Evolutionary conservation across 2,797 vertebrate genomes (phyloP), one percentile per base, ranked within the genome.

Genomic region (Bradypodion ventrale): DNA sequence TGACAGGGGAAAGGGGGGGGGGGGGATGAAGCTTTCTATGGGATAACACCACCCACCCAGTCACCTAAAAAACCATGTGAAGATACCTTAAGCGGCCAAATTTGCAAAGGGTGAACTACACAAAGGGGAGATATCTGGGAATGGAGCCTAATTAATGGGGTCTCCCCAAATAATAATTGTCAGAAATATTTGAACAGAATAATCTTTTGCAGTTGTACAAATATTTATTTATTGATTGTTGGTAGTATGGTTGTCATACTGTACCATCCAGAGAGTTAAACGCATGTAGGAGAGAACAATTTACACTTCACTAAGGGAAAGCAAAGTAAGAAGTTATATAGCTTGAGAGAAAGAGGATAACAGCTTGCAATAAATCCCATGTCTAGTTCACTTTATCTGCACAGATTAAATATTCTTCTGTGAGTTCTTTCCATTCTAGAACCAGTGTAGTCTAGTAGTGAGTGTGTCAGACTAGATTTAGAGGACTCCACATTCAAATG

Each of bases 1-100:
- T 73, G 76, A 62, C n/a, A n/a, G n/a, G n/a, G n/a, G n/a, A n/a
- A n/a, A n/a, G n/a, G n/a, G n/a, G n/a, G 19, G 13, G 19, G 13
- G 29, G 63, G 52, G 75, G 62, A 40, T 85, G 32, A 63, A 76
- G 40, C 9, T 46, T 37, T 74, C n/a, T 59, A 25, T 80, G 62
- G 62, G 52, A 72, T 63, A 62, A 62, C 42, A 40, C 23, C 27
- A 25, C 8, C 5, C 60, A 56, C 25, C 7, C 78, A 37, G 25
- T n/a, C 68, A 70, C 1, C 10, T 29, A 66, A 65, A n/a, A 23
- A 77, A 27, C n/a, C 29, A 70, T 63, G 32, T 16, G 63, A 69
- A 32, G 49, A 69, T 68, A 68, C 52, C 44, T 85, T 80, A 85
- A 85, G 73, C 76, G 79, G 63, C 81, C 79, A 69, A 52, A 81